Evolutionary conservation across 2,888 invertebrate genomes (phyloP).

Genomic region (Drosophila borealis): DNA sequence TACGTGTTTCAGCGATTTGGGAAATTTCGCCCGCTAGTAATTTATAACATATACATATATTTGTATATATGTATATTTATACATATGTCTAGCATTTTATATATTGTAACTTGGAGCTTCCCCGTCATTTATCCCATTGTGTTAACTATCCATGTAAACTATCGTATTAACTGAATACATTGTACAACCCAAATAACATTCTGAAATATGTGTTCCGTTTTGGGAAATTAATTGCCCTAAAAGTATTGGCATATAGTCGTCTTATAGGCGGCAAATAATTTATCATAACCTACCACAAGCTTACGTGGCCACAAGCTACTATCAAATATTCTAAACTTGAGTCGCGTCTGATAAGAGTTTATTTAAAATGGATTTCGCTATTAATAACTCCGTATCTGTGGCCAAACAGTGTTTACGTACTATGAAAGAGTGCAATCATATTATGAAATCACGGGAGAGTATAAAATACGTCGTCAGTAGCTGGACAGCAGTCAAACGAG

Average conservation of each 20-base stretch:
- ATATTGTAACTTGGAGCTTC: constrained; percentile 3
- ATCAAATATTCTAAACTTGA: neutral
- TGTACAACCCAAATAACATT: neutral
- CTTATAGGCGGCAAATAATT: neutral
- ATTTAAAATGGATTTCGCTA: neutral
- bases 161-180: constrained; percentile 14
- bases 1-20: too few relatives aligned
- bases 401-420: neutral
- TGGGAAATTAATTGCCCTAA: neutral
- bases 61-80: too few relatives aligned
- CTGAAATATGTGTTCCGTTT: neutral
- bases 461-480: constrained; percentile 24
- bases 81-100: constrained; percentile 30
- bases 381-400: neutral
- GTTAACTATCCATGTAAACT: constrained; percentile 30
- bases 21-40: too few relatives aligned
- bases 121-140: neutral
- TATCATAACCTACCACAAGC: constrained; percentile 25
- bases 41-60: too few relatives aligned
- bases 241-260: neutral
- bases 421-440: constrained; percentile 12
- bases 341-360: neutral
- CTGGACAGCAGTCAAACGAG: constrained; percentile 27
- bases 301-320: neutral
- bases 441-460: constrained; percentile 37